A percentile compares a stretch with the other conserved stretches of the same genome.
phyloP scores from a whole-genome alignment of 2,113 vertebrate species.

The Gobiocypris rarus region DNA sequence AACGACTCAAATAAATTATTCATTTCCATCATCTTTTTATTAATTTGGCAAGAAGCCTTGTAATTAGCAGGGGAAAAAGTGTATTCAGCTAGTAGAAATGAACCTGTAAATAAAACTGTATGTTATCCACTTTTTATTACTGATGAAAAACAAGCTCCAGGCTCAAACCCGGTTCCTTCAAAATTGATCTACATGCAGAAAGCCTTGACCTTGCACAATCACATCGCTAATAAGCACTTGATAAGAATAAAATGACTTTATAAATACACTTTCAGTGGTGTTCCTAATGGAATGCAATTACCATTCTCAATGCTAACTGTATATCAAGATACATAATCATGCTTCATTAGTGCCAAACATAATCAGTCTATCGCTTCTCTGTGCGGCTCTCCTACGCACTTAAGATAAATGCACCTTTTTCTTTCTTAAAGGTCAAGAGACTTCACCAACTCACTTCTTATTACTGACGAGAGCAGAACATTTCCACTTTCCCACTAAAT shows the following conservation, averaged over 20 bases:
- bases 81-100: not conserved
- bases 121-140: not conserved
- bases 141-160: no score
- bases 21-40: not conserved
- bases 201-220: not conserved
- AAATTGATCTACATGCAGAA: not conserved
- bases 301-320: not conserved
- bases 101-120: not conserved
- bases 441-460: slow-evolving; percentile 31
- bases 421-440: slow-evolving; percentile 53
- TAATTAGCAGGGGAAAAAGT: not conserved
- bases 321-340: slow-evolving; percentile 18
- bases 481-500: slow-evolving; percentile 41
- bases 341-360: slow-evolving; percentile 22
- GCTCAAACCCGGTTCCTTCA: not conserved
- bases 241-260: not conserved
- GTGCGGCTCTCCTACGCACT: slow-evolving; percentile 26
- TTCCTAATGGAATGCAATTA: slow-evolving; percentile 1
- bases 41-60: not conserved
- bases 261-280: not conserved
- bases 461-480: slow-evolving; percentile 6
- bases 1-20: not conserved
- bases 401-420: slow-evolving; percentile 23
- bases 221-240: not conserved
- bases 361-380: slow-evolving; percentile 46